Evolutionary conservation across 2,888 invertebrate species (phyloP).

Genomic region (Nymphalis urticae): DNA sequence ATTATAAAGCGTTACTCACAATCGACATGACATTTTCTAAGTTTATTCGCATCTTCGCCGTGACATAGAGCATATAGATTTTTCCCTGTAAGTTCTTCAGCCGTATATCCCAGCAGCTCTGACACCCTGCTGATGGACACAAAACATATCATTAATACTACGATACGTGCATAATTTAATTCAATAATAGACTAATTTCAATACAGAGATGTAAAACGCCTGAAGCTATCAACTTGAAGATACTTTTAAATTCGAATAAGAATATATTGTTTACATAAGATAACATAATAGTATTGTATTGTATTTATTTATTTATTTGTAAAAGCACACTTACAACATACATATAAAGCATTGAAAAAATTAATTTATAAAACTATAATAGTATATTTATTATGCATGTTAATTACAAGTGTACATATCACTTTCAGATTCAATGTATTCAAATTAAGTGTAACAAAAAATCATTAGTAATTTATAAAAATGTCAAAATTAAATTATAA

Average conservation of each 20-base stretch:
- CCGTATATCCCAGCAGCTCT: constrained; percentile 94
- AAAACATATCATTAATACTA: constrained; percentile 23
- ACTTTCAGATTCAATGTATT: too few relatives aligned
- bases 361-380: too few relatives aligned
- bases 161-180: constrained; percentile 8
- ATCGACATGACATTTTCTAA: constrained; percentile 97
- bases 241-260: neutral
- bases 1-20: constrained; percentile 85
- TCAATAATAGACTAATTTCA: neutral
- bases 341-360: too few relatives aligned
- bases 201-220: neutral
- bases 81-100: constrained; percentile 96
- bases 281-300: too few relatives aligned
- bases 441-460: too few relatives aligned
- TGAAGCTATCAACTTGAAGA: neutral
- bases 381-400: too few relatives aligned
- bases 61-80: constrained; percentile 97
- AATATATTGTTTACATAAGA: neutral
- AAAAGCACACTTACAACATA: too few relatives aligned
- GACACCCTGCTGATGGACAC: constrained; percentile 86
- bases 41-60: constrained; percentile 96
- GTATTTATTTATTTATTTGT: too few relatives aligned
- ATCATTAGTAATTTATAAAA: too few relatives aligned
- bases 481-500: too few relatives aligned
- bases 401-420: too few relatives aligned